Conservation (phyloP, 64 coral and sea anemone species). For the Pachyseris speciosa region DNA sequence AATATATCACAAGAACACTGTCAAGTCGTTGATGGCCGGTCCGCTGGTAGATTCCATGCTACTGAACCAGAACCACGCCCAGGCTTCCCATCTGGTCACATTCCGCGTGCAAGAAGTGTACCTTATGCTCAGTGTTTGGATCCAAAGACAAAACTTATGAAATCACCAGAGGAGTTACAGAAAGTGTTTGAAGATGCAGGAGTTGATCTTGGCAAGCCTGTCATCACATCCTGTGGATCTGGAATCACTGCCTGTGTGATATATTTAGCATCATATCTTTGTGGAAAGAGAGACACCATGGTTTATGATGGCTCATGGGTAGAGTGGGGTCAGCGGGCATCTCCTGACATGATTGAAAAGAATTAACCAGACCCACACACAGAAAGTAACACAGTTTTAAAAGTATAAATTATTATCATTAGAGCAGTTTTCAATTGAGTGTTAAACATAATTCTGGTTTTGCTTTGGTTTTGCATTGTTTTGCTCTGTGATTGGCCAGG, state of each 20-base stretch:
- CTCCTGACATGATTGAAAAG: constrained; percentile 77
- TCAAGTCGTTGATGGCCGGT: constrained; percentile 77
- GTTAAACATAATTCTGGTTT: no score
- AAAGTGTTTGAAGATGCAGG: constrained; percentile 83
- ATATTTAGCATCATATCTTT: constrained; percentile 67
- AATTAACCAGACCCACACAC: neutral
- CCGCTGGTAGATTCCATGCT: constrained; percentile 75
- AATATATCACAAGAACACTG: constrained; percentile 54
- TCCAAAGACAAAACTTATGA: constrained; percentile 64
- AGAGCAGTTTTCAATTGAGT: no score
- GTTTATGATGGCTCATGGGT: constrained; percentile 95
- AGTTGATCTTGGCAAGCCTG: constrained; percentile 57
- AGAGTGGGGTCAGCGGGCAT: constrained; percentile 80
- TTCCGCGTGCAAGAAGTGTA: constrained; percentile 64
- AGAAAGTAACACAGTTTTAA: no score
- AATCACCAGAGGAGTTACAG: constrained; percentile 70
- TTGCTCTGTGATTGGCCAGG: no score
- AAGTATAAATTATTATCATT: no score
- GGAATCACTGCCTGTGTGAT: constrained; percentile 66
- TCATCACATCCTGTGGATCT: constrained; percentile 87
- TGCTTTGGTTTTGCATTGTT: no score
- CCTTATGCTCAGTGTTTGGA: constrained; percentile 73
- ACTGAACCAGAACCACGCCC: constrained; percentile 81
- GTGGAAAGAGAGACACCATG: constrained; percentile 79
- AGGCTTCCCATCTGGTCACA: constrained; percentile 84